A percentile compares a stretch with the other conserved stretches of the same genome.
These are phyloP conservation scores for Brachypterus glaber DNA, from an alignment of 2,888 invertebrate species.

Conservation along the genomic window DNA sequence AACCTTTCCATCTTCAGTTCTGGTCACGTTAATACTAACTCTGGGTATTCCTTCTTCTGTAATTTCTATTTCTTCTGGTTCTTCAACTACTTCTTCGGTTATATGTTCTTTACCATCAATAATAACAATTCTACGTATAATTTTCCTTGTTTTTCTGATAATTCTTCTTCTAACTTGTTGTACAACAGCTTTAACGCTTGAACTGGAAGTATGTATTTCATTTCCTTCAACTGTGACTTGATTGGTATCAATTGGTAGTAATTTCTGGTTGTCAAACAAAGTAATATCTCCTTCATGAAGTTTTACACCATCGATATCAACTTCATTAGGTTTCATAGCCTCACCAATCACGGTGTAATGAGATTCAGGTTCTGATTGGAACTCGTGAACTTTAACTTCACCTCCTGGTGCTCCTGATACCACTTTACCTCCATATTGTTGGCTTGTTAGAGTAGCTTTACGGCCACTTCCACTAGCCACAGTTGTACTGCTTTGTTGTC, in stretches of 20 bases:
- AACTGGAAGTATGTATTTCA: constrained; percentile 51
- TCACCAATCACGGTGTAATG: constrained; percentile 50
- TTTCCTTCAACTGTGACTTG: constrained; percentile 29
- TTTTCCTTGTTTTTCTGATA: constrained; percentile 63
- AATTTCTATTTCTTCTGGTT: constrained; percentile 69
- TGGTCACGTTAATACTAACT: constrained; percentile 57
- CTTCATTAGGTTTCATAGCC: constrained; percentile 42
- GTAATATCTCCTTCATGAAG: constrained; percentile 40
- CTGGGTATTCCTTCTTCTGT: constrained; percentile 62
- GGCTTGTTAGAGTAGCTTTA: constrained; percentile 52
- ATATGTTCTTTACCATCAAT: constrained; percentile 77
- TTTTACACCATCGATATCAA: constrained; percentile 35
- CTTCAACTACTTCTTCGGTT: constrained; percentile 74
- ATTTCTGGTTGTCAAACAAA: constrained; percentile 32
- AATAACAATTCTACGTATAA: constrained; percentile 66
- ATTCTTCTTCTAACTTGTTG: constrained; percentile 72
- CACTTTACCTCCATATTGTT: constrained; percentile 55
- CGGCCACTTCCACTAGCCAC: constrained; percentile 51
- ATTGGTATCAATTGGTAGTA: constrained; percentile 29
- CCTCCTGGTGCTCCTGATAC: constrained; percentile 54
- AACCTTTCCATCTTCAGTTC: constrained; percentile 46
- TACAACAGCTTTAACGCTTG: constrained; percentile 68
- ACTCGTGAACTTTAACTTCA: constrained; percentile 55
- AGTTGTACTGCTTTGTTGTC: constrained; percentile 53
- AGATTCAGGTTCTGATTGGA: constrained; percentile 52